Conservation (phyloP, 2,888 invertebrate species). For the Punctoribates punctum region DNA sequence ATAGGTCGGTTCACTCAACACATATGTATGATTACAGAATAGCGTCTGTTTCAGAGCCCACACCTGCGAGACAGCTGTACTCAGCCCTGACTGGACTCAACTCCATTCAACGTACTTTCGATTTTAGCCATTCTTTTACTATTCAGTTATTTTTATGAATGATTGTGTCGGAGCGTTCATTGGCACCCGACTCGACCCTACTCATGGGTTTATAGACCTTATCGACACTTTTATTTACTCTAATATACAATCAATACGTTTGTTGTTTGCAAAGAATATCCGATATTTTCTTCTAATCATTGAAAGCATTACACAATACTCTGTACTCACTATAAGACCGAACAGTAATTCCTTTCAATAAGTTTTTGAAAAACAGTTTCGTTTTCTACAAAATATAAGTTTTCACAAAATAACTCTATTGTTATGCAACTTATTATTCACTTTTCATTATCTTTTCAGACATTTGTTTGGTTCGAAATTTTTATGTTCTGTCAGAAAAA, state of each 20-base stretch:
- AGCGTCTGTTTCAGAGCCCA: background rate
- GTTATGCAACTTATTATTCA: background rate
- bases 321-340: background rate
- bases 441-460: background rate
- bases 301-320: background rate
- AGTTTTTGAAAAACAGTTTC: background rate
- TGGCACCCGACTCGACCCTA: slow-evolving; percentile 12
- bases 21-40: slow-evolving; percentile 22
- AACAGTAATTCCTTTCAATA: slow-evolving; percentile 2
- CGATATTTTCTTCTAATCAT: background rate
- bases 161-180: slow-evolving; percentile 7
- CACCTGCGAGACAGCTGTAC: slow-evolving; percentile 31
- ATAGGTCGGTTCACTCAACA: slow-evolving; percentile 15
- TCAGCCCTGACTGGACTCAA: slow-evolving; percentile 3
- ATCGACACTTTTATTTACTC: slow-evolving; percentile 10
- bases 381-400: too few species aligned
- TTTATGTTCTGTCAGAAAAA: background rate
- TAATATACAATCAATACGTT: background rate
- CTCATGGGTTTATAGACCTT: slow-evolving; percentile 25
- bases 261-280: background rate
- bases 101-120: slow-evolving; percentile 6
- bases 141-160: background rate
- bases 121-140: background rate
- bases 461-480: background rate
- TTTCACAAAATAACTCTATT: too few species aligned